These are phyloP conservation scores for Danaus chrysippus DNA, from an alignment of 2,888 invertebrate species.

Conservation along the genomic window DNA sequence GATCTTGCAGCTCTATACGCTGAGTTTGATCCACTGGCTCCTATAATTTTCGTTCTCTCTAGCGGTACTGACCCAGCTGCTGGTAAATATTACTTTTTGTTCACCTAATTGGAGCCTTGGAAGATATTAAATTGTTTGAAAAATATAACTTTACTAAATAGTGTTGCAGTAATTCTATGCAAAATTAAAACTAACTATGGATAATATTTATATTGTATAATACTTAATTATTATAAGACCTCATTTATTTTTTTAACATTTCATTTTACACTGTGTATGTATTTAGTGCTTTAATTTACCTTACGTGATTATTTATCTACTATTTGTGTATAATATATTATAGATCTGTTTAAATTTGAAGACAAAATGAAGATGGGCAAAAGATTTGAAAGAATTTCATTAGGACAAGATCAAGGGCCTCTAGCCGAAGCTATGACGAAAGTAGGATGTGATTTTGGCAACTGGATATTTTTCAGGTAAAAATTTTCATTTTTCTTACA, in stretches of 20 bases:
- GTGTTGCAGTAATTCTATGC: too few relatives aligned
- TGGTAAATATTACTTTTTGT: slow-evolving; percentile 41
- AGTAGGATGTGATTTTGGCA: slow-evolving; percentile 86
- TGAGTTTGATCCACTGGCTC: slow-evolving; percentile 87
- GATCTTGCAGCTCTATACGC: slow-evolving; percentile 89
- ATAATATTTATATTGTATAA: too few relatives aligned
- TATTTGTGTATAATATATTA: neutral
- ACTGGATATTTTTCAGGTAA: slow-evolving; percentile 93
- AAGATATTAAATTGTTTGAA: too few relatives aligned
- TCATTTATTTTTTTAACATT: too few relatives aligned
- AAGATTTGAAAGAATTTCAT: slow-evolving; percentile 88
- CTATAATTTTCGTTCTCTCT: slow-evolving; percentile 92
- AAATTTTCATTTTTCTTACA: neutral
- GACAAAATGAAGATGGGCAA: slow-evolving; percentile 87
- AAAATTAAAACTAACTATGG: too few relatives aligned
- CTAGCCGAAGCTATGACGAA: slow-evolving; percentile 88
- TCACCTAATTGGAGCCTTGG: too few relatives aligned
- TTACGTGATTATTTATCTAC: neutral
- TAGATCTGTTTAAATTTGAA: slow-evolving; percentile 89
- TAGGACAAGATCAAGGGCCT: slow-evolving; percentile 94
- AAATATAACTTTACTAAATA: too few relatives aligned
- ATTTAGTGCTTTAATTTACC: too few relatives aligned
- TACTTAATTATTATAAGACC: too few relatives aligned
- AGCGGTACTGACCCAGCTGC: slow-evolving; percentile 94
- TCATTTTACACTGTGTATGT: too few relatives aligned